These are phyloP conservation scores for Brachionus calyciflorus DNA, from an alignment of 1,140 invertebrate genomes.

Conservation along the genomic window DNA sequence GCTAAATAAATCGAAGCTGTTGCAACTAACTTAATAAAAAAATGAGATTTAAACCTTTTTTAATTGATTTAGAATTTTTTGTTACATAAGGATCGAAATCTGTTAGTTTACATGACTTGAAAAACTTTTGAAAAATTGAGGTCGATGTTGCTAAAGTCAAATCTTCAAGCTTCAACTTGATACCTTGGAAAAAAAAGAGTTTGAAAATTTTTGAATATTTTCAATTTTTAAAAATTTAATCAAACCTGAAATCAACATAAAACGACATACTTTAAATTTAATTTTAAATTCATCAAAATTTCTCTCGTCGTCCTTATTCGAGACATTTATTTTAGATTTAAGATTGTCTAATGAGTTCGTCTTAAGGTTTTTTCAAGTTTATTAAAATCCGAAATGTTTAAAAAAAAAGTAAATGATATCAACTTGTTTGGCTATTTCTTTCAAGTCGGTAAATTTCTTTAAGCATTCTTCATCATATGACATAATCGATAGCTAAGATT, in stretches of 20 bases:
- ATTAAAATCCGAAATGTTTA: too few species aligned
- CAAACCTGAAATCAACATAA: constrained; percentile 79
- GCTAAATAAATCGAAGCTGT: constrained; percentile 80
- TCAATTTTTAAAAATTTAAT: not conserved
- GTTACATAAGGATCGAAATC: constrained; percentile 77
- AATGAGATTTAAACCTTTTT: constrained; percentile 47
- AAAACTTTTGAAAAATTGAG: constrained; percentile 81
- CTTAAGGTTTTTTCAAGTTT: too few species aligned
- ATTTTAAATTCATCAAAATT: not conserved
- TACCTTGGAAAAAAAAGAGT: constrained; percentile 57
- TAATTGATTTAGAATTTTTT: constrained; percentile 39
- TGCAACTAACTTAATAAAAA: constrained; percentile 68
- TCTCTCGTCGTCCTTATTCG: too few species aligned
- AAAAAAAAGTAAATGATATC: too few species aligned
- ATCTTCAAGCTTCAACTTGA: constrained; percentile 77
- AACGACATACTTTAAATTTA: constrained; percentile 69
- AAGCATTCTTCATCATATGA: too few species aligned
- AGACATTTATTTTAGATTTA: too few species aligned
- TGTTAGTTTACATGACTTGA: constrained; percentile 70
- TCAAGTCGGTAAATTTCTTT: too few species aligned
- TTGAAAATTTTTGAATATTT: too few species aligned
- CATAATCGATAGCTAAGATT: too few species aligned
- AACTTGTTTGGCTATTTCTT: too few species aligned
- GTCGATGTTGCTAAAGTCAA: constrained; percentile 79
- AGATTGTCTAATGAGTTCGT: too few species aligned